A percentile compares a stretch with the other conserved stretches of the same genome.
Evolutionary conservation across 2,888 invertebrate genomes (phyloP).

Genomic region (Peribatodes rhomboidaria): DNA sequence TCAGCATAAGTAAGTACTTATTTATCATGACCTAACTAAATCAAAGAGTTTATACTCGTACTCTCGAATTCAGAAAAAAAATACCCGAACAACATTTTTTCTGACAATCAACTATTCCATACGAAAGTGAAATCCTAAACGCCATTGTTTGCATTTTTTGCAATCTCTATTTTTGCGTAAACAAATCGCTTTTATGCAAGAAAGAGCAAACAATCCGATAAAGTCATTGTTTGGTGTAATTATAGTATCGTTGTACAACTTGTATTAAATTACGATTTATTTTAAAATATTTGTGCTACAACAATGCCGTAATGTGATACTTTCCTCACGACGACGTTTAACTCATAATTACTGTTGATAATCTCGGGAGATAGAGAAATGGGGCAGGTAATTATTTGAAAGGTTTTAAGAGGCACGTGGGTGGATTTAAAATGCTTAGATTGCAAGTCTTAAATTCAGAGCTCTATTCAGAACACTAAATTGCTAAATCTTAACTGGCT

Average conservation of each 20-base stretch:
- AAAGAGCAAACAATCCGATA: constrained; percentile 61
- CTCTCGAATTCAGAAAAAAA: too few relatives aligned
- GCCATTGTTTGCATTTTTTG: constrained; percentile 33
- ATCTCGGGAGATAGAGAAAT: constrained; percentile 39
- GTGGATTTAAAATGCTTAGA: background rate
- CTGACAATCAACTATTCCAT: constrained; percentile 19
- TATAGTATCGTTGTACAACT: constrained; percentile 66
- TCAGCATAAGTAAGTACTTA: too few relatives aligned
- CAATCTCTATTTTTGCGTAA: constrained; percentile 44
- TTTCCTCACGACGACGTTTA: constrained; percentile 69
- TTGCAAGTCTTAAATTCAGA: too few relatives aligned
- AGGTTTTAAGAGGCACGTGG: background rate
- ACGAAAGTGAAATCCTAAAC: constrained; percentile 45
- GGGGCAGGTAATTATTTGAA: constrained; percentile 32
- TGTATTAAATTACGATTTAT: constrained; percentile 64
- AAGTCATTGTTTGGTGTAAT: constrained; percentile 75
- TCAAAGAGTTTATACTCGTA: too few relatives aligned
- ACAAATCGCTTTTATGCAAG: constrained; percentile 52
- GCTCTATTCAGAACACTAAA: too few relatives aligned
- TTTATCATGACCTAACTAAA: too few relatives aligned
- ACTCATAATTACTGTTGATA: constrained; percentile 63
- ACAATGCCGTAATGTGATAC: constrained; percentile 69
- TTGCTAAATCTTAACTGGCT: too few relatives aligned
- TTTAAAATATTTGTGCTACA: constrained; percentile 66
- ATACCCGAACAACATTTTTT: background rate